Evolutionary conservation across 2,113 vertebrate genomes (phyloP).

Genomic region (Ctenomys sociabilis): DNA sequence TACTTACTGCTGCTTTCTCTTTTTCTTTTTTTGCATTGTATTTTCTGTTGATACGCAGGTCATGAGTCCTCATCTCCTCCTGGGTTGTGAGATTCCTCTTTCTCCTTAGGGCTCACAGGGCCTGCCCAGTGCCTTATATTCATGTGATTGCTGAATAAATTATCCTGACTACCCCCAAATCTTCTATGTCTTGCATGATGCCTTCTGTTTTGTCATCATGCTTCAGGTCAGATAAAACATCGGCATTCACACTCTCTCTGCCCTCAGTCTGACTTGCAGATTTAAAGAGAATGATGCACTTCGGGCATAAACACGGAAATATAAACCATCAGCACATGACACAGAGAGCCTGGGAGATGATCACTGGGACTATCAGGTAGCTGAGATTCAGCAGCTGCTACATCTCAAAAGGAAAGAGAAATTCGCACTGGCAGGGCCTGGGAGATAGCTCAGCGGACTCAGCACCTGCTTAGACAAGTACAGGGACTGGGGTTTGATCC

Average conservation of each 20-base stretch:
- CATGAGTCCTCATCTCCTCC: not conserved
- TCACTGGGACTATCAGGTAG: not conserved
- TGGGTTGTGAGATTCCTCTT: conserved; percentile 1
- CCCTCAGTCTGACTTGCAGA: not conserved
- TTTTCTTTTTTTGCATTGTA: not conserved
- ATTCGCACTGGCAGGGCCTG: not conserved
- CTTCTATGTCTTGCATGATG: not conserved
- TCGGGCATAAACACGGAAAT: not conserved
- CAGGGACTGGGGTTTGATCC: too few species aligned
- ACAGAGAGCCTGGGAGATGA: not conserved
- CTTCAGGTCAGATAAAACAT: not conserved
- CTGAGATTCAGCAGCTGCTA: not conserved
- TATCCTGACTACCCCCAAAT: not conserved
- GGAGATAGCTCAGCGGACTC: too few species aligned
- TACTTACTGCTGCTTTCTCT: not conserved
- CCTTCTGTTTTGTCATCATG: not conserved
- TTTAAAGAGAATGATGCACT: not conserved
- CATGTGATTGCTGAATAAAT: not conserved
- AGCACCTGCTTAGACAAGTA: too few species aligned
- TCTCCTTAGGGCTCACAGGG: conserved; percentile 11
- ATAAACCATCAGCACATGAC: not conserved
- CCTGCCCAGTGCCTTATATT: not conserved
- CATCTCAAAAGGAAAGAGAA: not conserved
- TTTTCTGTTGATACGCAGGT: not conserved
- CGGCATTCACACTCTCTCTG: too few species aligned